Evolutionary conservation across 2,888 invertebrate genomes (phyloP).

Genomic region (Drosophila multiciliata): DNA sequence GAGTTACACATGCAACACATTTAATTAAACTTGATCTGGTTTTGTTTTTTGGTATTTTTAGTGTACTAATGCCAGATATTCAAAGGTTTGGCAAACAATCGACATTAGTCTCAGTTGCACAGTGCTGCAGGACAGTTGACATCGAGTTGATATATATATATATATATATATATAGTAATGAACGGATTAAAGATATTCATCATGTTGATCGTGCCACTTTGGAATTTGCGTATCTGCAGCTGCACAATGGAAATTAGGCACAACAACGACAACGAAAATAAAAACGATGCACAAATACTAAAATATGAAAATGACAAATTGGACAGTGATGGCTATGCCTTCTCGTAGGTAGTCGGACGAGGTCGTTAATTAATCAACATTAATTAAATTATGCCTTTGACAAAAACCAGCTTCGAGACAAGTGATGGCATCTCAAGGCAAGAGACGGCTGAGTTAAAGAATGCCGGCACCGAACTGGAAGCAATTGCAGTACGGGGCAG

Average conservation of each 20-base stretch:
- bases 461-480: slow-evolving; percentile 76
- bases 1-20: background rate
- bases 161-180: slow-evolving; percentile 14
- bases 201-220: slow-evolving; percentile 16
- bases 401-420: slow-evolving; percentile 77
- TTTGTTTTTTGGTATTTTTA: background rate
- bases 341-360: slow-evolving; percentile 84
- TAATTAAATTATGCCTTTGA: background rate
- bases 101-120: slow-evolving; percentile 8
- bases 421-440: slow-evolving; percentile 83
- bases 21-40: slow-evolving; percentile 5
- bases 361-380: background rate
- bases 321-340: slow-evolving; percentile 87
- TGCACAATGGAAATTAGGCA: background rate
- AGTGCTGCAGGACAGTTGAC: slow-evolving; percentile 28
- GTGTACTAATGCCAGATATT: slow-evolving; percentile 6
- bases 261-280: slow-evolving; percentile 2
- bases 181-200: background rate
- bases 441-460: slow-evolving; percentile 82
- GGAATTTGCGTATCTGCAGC: background rate
- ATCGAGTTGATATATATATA: slow-evolving; percentile 1
- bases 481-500: slow-evolving; percentile 84
- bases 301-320: slow-evolving; percentile 85
- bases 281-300: slow-evolving; percentile 61
- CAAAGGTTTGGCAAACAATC: background rate